Evolutionary conservation across 2,113 vertebrate genomes (phyloP).

Genomic region (Channa argus): DNA sequence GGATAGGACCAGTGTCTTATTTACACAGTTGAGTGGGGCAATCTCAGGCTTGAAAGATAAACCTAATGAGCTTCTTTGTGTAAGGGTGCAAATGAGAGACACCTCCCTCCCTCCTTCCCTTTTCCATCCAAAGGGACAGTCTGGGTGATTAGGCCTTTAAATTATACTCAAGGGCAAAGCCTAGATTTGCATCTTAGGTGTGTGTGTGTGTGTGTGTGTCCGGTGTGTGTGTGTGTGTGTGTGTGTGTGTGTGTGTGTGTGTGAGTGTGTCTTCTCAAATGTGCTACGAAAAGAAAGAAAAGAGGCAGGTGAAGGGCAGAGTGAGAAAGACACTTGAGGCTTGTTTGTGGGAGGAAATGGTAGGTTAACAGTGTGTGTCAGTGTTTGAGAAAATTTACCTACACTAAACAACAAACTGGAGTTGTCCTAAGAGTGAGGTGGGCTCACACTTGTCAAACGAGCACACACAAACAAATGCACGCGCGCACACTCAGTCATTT

Average conservation of each 20-base stretch:
- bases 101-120: slow-evolving; percentile 88
- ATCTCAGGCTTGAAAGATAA: slow-evolving; percentile 92
- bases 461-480: slow-evolving; percentile 72
- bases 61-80: slow-evolving; percentile 99
- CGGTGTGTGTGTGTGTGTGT: slow-evolving; percentile 81
- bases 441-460: slow-evolving; percentile 80
- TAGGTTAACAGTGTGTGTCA: slow-evolving; percentile 52
- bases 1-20: slow-evolving; percentile 81
- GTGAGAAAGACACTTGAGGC: slow-evolving; percentile 64
- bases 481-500: slow-evolving; percentile 46
- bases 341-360: slow-evolving; percentile 70
- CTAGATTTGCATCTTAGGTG: slow-evolving; percentile 98
- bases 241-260: slow-evolving; percentile 70
- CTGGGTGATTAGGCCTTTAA: slow-evolving; percentile 99
- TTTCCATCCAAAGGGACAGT: slow-evolving; percentile 88
- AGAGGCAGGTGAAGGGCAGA: slow-evolving; percentile 76
- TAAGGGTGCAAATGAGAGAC: slow-evolving; percentile 97
- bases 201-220: slow-evolving; percentile 56
- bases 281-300: slow-evolving; percentile 40
- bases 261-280: slow-evolving; percentile 46
- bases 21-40: slow-evolving; percentile 89
- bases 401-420: slow-evolving; percentile 66
- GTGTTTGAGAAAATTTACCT: slow-evolving; percentile 49
- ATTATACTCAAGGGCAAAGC: slow-evolving; percentile 99
- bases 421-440: slow-evolving; percentile 78